A percentile compares a stretch with the other conserved stretches of the same genome.
These are phyloP conservation scores for Ypsolopha sequella DNA, from an alignment of 2,888 invertebrate species.

Conservation along the genomic window DNA sequence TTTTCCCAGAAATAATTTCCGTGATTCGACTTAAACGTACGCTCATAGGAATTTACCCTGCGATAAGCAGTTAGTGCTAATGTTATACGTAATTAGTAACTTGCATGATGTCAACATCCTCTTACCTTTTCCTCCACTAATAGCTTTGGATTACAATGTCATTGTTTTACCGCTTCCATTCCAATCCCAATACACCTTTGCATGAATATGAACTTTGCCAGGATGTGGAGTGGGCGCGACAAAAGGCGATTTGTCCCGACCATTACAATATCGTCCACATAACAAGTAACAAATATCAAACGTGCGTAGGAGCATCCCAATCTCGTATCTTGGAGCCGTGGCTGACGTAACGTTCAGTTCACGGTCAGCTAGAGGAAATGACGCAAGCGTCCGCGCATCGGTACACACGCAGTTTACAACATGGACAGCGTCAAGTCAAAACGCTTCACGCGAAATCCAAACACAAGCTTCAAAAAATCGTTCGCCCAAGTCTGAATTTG, in stretches of 20 bases:
- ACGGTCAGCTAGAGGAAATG: conserved; percentile 67
- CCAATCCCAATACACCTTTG: not conserved
- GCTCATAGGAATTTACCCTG: conserved; percentile 4
- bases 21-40: not conserved
- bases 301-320: conserved; percentile 47
- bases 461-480: conserved; percentile 19
- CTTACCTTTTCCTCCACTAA: conserved; percentile 5
- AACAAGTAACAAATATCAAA: not conserved
- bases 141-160: not conserved
- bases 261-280: too few relatives aligned
- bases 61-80: conserved; percentile 8
- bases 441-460: not conserved
- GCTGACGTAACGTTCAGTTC: conserved; percentile 60
- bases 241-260: conserved; percentile 1
- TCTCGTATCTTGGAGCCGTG: conserved; percentile 33
- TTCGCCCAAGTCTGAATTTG: conserved; percentile 1
- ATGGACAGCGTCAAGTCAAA: conserved; percentile 2
- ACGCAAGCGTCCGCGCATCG: conserved; percentile 47
- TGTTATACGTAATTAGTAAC: conserved; percentile 9
- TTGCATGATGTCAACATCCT: conserved; percentile 9
- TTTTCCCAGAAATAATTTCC: too few relatives aligned
- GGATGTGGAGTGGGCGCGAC: conserved; percentile 1
- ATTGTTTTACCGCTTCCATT: not conserved
- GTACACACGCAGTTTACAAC: conserved; percentile 18
- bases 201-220: not conserved